These are phyloP conservation scores for Nephrotoma appendiculata DNA, from an alignment of 2,888 invertebrate genomes.

Conservation along the genomic window DNA sequence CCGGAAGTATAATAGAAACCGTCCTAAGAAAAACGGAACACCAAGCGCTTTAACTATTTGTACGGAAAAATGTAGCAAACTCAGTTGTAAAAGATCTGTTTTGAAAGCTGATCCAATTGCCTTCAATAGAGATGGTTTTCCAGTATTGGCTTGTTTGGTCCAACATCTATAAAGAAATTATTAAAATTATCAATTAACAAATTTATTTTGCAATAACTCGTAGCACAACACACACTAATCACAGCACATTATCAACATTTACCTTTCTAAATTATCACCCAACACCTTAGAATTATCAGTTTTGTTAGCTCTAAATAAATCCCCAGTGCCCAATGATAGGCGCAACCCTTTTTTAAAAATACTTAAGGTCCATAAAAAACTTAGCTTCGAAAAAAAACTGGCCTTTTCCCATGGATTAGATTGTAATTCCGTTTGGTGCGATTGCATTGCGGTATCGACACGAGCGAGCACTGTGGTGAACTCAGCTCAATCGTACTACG, in stretches of 20 bases:
- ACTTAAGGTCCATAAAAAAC: conserved; percentile 38
- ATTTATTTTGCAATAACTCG: too few species aligned
- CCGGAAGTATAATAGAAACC: conserved; percentile 14
- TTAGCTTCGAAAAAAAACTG: conserved; percentile 31
- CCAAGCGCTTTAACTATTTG: neutral
- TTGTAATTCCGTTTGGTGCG: conserved; percentile 9
- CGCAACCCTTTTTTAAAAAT: conserved; percentile 35
- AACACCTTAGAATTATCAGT: conserved; percentile 34
- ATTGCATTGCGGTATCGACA: conserved; percentile 5
- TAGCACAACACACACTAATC: neutral
- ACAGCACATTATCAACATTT: conserved; percentile 15
- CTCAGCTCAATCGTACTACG: too few species aligned
- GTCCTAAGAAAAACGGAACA: conserved; percentile 14
- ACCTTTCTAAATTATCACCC: conserved; percentile 37
- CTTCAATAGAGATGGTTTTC: conserved; percentile 12
- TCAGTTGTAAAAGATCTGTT: conserved; percentile 13
- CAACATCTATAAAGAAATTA: neutral
- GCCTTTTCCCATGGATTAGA: conserved; percentile 34
- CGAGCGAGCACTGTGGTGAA: too few species aligned
- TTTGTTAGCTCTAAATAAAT: conserved; percentile 35
- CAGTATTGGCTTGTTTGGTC: neutral
- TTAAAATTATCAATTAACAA: too few species aligned
- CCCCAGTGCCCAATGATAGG: conserved; percentile 33
- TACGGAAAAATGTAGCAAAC: conserved; percentile 12
- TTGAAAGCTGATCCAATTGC: conserved; percentile 15